Percentiles rank a stretch among this genome's conserved stretches.
Conservation (phyloP, 1,140 invertebrate species). For the Trachymyrmex septentrionalis region DNA sequence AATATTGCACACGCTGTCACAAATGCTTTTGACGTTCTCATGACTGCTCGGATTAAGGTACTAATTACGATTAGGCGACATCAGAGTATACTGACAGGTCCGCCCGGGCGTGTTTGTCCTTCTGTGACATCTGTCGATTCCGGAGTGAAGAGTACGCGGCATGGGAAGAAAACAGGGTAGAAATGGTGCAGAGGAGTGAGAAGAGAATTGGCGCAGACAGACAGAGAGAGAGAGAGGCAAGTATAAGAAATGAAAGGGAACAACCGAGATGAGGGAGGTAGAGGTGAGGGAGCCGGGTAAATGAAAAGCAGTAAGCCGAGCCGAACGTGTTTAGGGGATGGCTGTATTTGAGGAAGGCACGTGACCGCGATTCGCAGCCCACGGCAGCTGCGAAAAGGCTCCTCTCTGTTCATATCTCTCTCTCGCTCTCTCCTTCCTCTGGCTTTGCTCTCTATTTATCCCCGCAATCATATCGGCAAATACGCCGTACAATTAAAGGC, state of each 20-base stretch:
- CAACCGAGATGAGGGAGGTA: not conserved
- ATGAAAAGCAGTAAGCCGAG: slow-evolving; percentile 77
- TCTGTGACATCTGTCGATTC: slow-evolving; percentile 75
- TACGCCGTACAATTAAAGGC: slow-evolving; percentile 74
- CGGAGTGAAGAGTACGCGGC: slow-evolving; percentile 56
- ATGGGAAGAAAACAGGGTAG: slow-evolving; percentile 62
- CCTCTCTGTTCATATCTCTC: slow-evolving; percentile 24
- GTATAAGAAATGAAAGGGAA: slow-evolving; percentile 30
- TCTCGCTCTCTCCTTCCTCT: slow-evolving; percentile 13
- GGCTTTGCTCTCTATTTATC: slow-evolving; percentile 67
- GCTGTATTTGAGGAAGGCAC: slow-evolving; percentile 72
- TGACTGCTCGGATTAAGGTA: slow-evolving; percentile 67
- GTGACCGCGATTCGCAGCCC: slow-evolving; percentile 67
- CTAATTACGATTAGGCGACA: slow-evolving; percentile 75
- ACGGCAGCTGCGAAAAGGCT: slow-evolving; percentile 77
- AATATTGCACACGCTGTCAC: slow-evolving; percentile 43
- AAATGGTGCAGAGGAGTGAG: not conserved
- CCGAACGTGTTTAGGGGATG: slow-evolving; percentile 69
- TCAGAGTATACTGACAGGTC: slow-evolving; percentile 70
- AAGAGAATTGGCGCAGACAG: not conserved
- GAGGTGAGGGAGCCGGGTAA: slow-evolving; percentile 49
- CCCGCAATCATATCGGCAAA: slow-evolving; percentile 76
- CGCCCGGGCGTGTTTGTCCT: slow-evolving; percentile 66
- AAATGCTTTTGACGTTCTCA: slow-evolving; percentile 44
- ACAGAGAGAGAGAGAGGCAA: not conserved